Evolutionary conservation across 2,888 invertebrate genomes (phyloP).

Genomic region (Calliopum simillimum): DNA sequence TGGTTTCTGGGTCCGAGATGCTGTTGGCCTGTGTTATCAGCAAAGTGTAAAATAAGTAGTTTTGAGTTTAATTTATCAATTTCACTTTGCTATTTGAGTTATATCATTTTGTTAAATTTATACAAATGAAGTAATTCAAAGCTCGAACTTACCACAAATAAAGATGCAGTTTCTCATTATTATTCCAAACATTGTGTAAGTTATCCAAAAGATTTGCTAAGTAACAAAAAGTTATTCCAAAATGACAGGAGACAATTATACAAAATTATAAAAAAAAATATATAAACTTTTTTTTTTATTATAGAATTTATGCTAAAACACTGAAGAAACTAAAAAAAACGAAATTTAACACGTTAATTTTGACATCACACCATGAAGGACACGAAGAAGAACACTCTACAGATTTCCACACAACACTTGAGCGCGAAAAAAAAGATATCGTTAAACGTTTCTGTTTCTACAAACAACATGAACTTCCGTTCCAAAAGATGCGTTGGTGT

Average conservation of each 20-base stretch:
- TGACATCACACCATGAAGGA: constrained; percentile 6
- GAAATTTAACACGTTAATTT: constrained; percentile 17
- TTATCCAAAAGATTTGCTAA: constrained; percentile 46
- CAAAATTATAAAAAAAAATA: constrained; percentile 19
- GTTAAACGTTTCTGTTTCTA: constrained; percentile 29
- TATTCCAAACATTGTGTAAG: constrained; percentile 51
- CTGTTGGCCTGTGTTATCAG: too few relatives aligned
- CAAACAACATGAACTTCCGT: constrained; percentile 26
- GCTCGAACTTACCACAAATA: constrained; percentile 58
- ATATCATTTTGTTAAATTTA: too few relatives aligned
- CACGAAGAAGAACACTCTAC: background rate
- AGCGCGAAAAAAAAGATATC: constrained; percentile 4
- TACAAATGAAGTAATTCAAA: too few relatives aligned
- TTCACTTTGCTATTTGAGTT: too few relatives aligned
- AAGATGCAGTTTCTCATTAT: constrained; percentile 50
- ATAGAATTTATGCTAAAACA: constrained; percentile 28
- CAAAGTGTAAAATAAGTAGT: too few relatives aligned
- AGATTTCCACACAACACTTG: background rate
- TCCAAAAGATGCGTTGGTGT: background rate
- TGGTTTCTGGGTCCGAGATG: too few relatives aligned
- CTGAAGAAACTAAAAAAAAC: constrained; percentile 26
- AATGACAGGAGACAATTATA: constrained; percentile 45
- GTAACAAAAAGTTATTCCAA: constrained; percentile 50
- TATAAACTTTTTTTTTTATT: background rate
- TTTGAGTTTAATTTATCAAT: too few relatives aligned